phyloP scores from a whole-genome alignment of 2,113 vertebrate species.

The Gasterosteus nipponicus region DNA sequence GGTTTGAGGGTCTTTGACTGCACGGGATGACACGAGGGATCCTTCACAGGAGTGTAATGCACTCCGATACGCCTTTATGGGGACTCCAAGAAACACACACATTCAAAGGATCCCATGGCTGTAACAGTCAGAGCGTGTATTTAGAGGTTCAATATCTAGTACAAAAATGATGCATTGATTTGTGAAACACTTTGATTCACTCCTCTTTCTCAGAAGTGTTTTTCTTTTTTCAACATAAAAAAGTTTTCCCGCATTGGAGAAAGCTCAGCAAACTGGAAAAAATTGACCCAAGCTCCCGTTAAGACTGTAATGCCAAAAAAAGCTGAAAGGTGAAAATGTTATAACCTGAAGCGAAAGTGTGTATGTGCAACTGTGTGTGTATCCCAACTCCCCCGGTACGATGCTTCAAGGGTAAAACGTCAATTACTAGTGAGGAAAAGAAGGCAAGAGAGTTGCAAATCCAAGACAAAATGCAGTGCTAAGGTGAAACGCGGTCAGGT shows the following conservation, averaged over 20 bases:
- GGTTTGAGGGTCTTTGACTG: conserved; percentile 31
- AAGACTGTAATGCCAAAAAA: conserved; percentile 31
- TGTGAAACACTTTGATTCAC: not conserved
- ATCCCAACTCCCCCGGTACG: conserved; percentile 33
- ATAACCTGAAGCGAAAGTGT: conserved; percentile 43
- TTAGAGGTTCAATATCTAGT: conserved; percentile 13
- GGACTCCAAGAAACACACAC: not conserved
- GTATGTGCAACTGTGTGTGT: not conserved
- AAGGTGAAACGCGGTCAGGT: conserved; percentile 58
- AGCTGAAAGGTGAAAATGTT: conserved; percentile 39
- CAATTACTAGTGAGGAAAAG: conserved; percentile 63
- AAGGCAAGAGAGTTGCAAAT: not conserved
- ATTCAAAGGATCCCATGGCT: not conserved
- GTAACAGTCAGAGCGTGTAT: conserved; percentile 2
- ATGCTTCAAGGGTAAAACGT: conserved; percentile 55
- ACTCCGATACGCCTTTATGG: conserved; percentile 15
- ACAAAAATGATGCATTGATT: conserved; percentile 19
- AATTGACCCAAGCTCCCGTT: conserved; percentile 14
- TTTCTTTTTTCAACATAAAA: conserved; percentile 36
- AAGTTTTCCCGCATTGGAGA: conserved; percentile 33
- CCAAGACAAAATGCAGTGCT: conserved; percentile 56
- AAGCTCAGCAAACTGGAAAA: conserved; percentile 58
- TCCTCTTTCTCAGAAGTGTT: conserved; percentile 5
- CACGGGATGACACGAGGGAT: conserved; percentile 21
- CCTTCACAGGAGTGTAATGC: conserved; percentile 17